Base-by-base conservation (phyloP, 2,888 invertebrate species). In the Sialis lutaria region DNA sequence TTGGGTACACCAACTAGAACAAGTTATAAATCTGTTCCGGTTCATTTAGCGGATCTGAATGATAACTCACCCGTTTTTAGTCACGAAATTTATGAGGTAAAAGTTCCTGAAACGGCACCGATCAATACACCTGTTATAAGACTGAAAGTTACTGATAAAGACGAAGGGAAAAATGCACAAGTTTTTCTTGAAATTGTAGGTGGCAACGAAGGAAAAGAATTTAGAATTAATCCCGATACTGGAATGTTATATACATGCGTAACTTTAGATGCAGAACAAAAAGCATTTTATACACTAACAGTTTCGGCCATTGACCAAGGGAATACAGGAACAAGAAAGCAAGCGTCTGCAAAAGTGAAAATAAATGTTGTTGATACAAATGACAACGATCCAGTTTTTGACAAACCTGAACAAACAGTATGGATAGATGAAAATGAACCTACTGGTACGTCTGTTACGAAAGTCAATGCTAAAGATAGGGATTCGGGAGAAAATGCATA, bases 401-500 rank as follows among this genome's bases (percentile, higher is more conserved):
- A 86, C 54, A 72, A 74, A 49, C 63, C 75, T 5, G 76, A 78
- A 55, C 69, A 78, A 60, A 74, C 77, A 9, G 82, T 91, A 6
- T 74, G 70, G 57, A 72, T 95, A 37, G 79, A 84, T 54, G 96
- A 96, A 65, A 93, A 93, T 63, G 82, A 88, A 57, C 80, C 89
- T 0, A 75, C 85, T 6, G 92, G 92, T 2, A 82, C 83, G 2
- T 77, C 81, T 7, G 88, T 96, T 1, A 80, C 84, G 8, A 84
- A 82, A 53, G 82, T 95, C 5, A 72, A 76, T 40, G 96, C 95
- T 0, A 79, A 78, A 51, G 96, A 97, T 64, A 78, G 74, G 10
- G 96, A 97, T 64, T 81, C 85, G 1, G 93, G 91, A 0, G 93
- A 95, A 60, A 96, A 93, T 67, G 91, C 92, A 1, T 90, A 90